Evolutionary conservation across 2,888 invertebrate species (phyloP), one percentile per base, ranked within the genome.

Genomic region (Pyralis farinalis): DNA sequence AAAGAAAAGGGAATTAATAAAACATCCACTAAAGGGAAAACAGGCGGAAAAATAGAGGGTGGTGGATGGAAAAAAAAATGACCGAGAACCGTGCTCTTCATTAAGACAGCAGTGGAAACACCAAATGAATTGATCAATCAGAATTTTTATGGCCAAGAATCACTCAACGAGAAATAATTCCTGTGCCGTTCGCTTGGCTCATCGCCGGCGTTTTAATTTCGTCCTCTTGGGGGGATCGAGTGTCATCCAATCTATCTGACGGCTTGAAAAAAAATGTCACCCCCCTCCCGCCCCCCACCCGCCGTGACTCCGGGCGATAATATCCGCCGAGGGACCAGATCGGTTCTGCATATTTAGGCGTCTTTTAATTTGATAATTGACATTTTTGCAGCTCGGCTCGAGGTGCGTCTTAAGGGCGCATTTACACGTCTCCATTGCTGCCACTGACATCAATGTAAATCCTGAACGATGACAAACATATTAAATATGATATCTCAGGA

Each of bases 131-230:
- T 88, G 88, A 88, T 88, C 88, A 86, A 86, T 87, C 86, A 86
- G 80, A 83, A 84, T 79, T 86, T 88, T 87, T 86, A 86, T 85
- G 86, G 83, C 67, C 78, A 66, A 72, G 83, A 87, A 88, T 88
- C 87, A 88, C 87, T 87, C 85, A 88, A 82, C 84, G 85, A 81
- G 84, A 86, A 86, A 85, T 86, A 85, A 86, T 86, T 82, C 82
- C 71, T 70, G 58, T 72, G 80, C 79, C 78, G 75, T 83, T 82
- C 78, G 75, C 74, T 72, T 69, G 85, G 83, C 80, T 83, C 86
- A 84, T 85, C 81, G 83, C 81, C 78, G 76, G 73, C 82, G 79
- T 86, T 88, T 88, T 88, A 86, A 88, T 86, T 88, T 83, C 77
- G 83, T 77, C 72, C 81, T 82, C 84, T 80, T 68, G 80, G 85